Evolutionary conservation across 2,888 invertebrate genomes (phyloP), one percentile per base, ranked within the genome.

Genomic region (Lasioglossum morio): DNA sequence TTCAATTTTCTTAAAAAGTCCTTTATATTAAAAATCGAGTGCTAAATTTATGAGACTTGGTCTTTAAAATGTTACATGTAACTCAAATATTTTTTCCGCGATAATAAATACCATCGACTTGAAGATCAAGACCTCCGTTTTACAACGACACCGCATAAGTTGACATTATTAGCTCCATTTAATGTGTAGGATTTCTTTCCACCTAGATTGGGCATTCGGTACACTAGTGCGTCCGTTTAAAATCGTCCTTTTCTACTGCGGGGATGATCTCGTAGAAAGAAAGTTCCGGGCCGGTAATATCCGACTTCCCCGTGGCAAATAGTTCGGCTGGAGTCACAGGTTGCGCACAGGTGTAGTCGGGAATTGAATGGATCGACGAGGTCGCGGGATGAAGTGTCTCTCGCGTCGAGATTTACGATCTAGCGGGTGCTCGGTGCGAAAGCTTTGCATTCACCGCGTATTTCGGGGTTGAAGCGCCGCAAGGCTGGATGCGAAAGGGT

Each of bases 371-470:
- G 79, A 69, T 74, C 80, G 82, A 60, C 78, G 82, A 83, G 77
- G 84, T 40, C 63, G 72, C 82, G 78, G 78, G 79, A 84, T 84
- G 77, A 80, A 85, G 86, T 75, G 84, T 87, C 88, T 87, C 81
- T 80, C 63, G 37, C 82, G 76, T 73, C 77, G 78, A 91, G 91
- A 92, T 92, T 92, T 91, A 92, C 89, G 91, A 90, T 88, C 69
- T 37, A 27, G 60, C 66, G 75, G 19, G 30, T 30, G 34, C 66
- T 34, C 66, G 63, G 7, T 66, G 66, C 83, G 89, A 91, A 92
- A 92, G 90, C 87, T 92, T 91, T 86, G 88, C 89, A 91, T 90
- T 89, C 75, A 79, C 85, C 75, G 77, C 60, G 82, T 79, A 85
- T 85, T 86, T 79, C 43, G 84, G 79, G 30, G 63, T 30, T 48